A percentile compares a stretch with the other conserved stretches of the same genome.
Evolutionary conservation across 2,888 invertebrate genomes (phyloP).

Genomic region (Notocelia uddmanniana): DNA sequence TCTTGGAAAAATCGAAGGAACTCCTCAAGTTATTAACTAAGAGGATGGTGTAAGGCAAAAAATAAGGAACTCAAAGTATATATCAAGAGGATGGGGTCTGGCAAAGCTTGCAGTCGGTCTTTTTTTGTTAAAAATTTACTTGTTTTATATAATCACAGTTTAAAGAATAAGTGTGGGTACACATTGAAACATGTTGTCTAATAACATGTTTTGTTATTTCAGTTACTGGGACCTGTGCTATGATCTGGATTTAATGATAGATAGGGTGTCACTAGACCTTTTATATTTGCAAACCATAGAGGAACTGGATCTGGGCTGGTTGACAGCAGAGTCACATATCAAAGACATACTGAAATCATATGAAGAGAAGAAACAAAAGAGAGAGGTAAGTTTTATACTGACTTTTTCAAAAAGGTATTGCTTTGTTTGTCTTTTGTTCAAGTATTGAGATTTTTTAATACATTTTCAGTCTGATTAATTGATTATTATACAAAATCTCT

Average conservation of each 20-base stretch:
- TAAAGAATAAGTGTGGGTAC: neutral
- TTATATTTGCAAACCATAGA: slow-evolving; percentile 94
- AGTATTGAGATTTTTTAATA: neutral
- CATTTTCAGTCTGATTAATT: neutral
- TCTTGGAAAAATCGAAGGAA: no score
- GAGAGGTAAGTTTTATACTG: slow-evolving; percentile 86
- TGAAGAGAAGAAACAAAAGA: slow-evolving; percentile 92
- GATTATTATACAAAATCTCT: neutral
- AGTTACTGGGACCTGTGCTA: slow-evolving; percentile 96
- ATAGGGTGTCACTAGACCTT: slow-evolving; percentile 93
- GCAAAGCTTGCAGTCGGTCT: no score
- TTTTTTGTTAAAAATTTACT: no score
- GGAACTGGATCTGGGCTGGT: slow-evolving; percentile 96
- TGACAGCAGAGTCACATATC: slow-evolving; percentile 89
- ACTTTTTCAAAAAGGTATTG: neutral
- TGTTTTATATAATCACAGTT: neutral
- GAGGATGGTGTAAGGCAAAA: no score
- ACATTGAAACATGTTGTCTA: neutral
- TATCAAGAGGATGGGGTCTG: no score
- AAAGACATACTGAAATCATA: slow-evolving; percentile 89
- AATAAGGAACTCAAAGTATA: no score
- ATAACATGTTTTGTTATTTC: slow-evolving; percentile 56
- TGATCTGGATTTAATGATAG: slow-evolving; percentile 93
- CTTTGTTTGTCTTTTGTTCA: neutral
- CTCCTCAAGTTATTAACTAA: no score